Evolutionary conservation across 2,888 invertebrate genomes (phyloP).

Genomic region (Scaptomyza parva): DNA sequence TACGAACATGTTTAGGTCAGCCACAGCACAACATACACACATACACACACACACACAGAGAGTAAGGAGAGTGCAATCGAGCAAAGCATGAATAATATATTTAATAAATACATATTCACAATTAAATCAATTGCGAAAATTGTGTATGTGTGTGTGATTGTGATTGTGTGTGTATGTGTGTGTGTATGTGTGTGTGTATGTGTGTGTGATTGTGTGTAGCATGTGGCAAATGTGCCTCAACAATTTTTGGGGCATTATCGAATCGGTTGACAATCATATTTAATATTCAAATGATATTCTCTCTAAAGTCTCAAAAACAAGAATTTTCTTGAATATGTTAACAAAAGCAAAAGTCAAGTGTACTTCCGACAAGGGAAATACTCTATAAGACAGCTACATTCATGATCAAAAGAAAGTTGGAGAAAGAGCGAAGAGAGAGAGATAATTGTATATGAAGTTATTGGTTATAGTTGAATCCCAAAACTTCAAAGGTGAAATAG

Average conservation of each 20-base stretch:
- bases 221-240: conserved; percentile 29
- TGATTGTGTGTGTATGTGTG: conserved; percentile 8
- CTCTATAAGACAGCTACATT: not conserved
- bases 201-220: conserved; percentile 4
- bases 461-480: too few relatives aligned
- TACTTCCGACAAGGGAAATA: not conserved
- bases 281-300: conserved; percentile 4
- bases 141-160: conserved; percentile 11
- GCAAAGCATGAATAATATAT: conserved; percentile 74
- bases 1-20: conserved; percentile 73
- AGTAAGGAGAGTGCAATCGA: conserved; percentile 61
- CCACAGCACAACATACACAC: conserved; percentile 63
- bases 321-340: not conserved
- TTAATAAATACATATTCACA: conserved; percentile 79
- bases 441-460: too few relatives aligned
- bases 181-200: conserved; percentile 11
- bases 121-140: conserved; percentile 77
- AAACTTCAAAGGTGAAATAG: too few relatives aligned
- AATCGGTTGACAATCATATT: conserved; percentile 19
- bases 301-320: not conserved
- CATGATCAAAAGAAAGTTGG: not conserved
- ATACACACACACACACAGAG: too few relatives aligned
- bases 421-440: not conserved
- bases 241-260: conserved; percentile 22
- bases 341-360: too few relatives aligned